Base-by-base conservation (phyloP, 2,888 invertebrate genomes). In the Megalurothrips usitatus region DNA sequence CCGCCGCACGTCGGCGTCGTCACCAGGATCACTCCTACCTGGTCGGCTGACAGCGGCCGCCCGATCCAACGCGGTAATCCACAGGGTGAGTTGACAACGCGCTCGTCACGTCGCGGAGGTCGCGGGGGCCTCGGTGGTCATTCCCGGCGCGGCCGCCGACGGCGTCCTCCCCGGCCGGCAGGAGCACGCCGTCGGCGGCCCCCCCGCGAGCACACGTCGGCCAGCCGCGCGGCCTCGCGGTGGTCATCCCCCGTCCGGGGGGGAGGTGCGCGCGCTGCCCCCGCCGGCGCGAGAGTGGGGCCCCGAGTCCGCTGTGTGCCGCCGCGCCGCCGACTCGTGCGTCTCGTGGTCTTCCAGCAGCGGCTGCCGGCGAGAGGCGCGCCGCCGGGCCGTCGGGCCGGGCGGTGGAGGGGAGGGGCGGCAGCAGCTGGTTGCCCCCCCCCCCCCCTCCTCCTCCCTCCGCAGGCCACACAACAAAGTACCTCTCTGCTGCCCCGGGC, bases 401-500 rank as follows among this genome's bases (percentile, higher is more conserved):
- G 14, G 58, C 58, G 14, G 58, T 0, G 58, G 19, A n/a, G 58
- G 58, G 58, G 19, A n/a, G 58, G 17, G 52, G 14, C 14, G 58
- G 68, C 10, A 75, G 26, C 68, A 75, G 68, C 68, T 75, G 68
- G 68, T 75, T 19, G 3, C 68, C 68, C 68, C 68, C 12, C 23
- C 68, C 26, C 26, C 11, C 12, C 34, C 34, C 58, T 0, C 52
- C 2, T 17, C 14, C 11, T 17, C 19, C 58, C 58, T 14, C 58
- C 19, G 14, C 58, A 17, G 58, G 58, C 58, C 58, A 19, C 58
- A 75, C 68, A 75, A 75, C 68, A 75, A 75, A 75, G 68, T 75
- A 75, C 68, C 68, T 75, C 68, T 75, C 23, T 19, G 68, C n/a
- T 10, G 68, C 68, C 68, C 23, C 23, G 11, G 26, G 23, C 68